Conservation (phyloP, 2,797 vertebrate species). For the Semotilus atromaculatus region DNA sequence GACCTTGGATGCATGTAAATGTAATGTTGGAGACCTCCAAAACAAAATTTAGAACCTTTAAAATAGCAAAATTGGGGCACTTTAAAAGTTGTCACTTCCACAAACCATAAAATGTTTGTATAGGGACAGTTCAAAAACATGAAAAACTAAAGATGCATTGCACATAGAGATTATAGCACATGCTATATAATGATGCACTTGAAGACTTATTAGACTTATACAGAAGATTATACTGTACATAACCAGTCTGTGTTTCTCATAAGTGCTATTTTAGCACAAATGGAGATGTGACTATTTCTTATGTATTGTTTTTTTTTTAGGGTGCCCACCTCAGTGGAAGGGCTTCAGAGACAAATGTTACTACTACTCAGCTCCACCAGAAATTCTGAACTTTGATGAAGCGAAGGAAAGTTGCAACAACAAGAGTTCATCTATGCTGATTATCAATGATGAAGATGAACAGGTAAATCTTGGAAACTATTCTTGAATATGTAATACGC, state of each 20-base stretch:
- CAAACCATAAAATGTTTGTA: neutral
- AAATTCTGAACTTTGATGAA: slow-evolving; percentile 87
- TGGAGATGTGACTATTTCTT: neutral
- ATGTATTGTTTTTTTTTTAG: slow-evolving; percentile 66
- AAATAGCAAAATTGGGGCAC: neutral
- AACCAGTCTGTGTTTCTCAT: neutral
- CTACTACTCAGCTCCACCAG: slow-evolving; percentile 84
- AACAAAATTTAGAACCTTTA: neutral
- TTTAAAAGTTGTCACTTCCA: neutral
- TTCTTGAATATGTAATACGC: neutral
- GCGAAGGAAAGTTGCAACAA: slow-evolving; percentile 85
- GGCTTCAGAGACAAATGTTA: slow-evolving; percentile 91
- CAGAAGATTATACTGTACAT: neutral
- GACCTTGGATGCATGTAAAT: neutral
- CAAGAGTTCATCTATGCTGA: slow-evolving; percentile 84
- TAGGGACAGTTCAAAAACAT: neutral
- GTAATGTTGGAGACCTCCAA: neutral
- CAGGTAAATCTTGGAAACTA: slow-evolving; percentile 78
- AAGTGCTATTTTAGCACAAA: neutral
- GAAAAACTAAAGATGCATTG: neutral
- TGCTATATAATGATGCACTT: too few species aligned
- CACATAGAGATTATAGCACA: neutral
- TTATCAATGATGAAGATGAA: slow-evolving; percentile 90
- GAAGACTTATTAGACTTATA: too few species aligned
- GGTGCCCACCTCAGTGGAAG: slow-evolving; percentile 87